A percentile compares a stretch with the other conserved stretches of the same genome.
These are phyloP conservation scores for Protophormia terraenovae DNA, from an alignment of 2,888 invertebrate genomes.

Conservation along the genomic window DNA sequence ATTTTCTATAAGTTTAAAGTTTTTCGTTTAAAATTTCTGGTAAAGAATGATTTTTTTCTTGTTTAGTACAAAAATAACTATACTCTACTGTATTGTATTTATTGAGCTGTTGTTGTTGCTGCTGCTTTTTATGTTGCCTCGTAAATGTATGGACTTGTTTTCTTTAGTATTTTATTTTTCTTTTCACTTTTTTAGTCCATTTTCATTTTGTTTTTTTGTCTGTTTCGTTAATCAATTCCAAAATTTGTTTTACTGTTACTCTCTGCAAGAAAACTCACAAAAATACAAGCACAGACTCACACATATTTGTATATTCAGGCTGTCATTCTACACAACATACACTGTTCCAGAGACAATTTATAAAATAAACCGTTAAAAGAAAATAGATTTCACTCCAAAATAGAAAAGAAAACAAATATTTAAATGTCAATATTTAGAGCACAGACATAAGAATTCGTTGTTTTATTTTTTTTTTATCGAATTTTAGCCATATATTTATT, in stretches of 20 bases:
- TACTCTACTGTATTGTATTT: slow-evolving; percentile 49
- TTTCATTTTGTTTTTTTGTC: slow-evolving; percentile 31
- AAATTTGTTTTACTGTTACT: slow-evolving; percentile 43
- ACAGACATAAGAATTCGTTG: background rate
- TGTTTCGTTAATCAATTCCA: slow-evolving; percentile 55
- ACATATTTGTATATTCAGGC: background rate
- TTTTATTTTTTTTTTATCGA: background rate
- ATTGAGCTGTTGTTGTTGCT: slow-evolving; percentile 58
- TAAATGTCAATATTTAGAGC: background rate
- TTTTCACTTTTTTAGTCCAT: slow-evolving; percentile 36
- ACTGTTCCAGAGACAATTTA: slow-evolving; percentile 6
- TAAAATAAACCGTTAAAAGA: slow-evolving; percentile 12
- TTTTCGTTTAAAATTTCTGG: slow-evolving; percentile 1
- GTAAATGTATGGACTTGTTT: slow-evolving; percentile 37
- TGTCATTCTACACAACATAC: background rate
- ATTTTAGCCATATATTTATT: background rate
- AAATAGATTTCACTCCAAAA: slow-evolving; percentile 21
- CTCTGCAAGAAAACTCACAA: background rate
- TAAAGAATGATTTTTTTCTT: slow-evolving; percentile 37
- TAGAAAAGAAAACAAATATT: background rate
- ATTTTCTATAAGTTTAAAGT: background rate
- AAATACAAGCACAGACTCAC: slow-evolving; percentile 6
- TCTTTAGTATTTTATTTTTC: slow-evolving; percentile 10
- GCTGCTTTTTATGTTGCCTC: slow-evolving; percentile 52
- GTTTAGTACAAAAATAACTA: slow-evolving; percentile 66